Base-by-base conservation (phyloP, 2,113 vertebrate genomes). In the Hymenochirus boettgeri region DNA sequence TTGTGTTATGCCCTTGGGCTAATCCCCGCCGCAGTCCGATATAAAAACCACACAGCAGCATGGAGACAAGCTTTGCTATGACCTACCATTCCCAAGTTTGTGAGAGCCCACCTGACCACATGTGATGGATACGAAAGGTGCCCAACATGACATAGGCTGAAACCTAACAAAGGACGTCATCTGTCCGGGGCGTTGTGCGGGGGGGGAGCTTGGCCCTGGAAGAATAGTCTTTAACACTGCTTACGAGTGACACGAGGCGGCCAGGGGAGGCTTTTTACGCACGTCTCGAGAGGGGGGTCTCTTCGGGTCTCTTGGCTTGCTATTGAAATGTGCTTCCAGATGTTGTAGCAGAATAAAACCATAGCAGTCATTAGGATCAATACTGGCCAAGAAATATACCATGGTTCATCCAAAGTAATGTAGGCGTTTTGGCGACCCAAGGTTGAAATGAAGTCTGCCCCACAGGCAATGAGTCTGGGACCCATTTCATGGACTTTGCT, bases 31-130 rank as follows among this genome's bases (percentile, higher is more conserved):
- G n/a, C n/a, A n/a, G n/a, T n/a, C n/a, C n/a, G n/a, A n/a, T n/a
- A n/a, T n/a, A n/a, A n/a, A n/a, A n/a, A n/a, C n/a, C n/a, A n/a
- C n/a, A n/a, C n/a, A n/a, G n/a, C n/a, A n/a, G n/a, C n/a, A n/a
- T n/a, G n/a, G n/a, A n/a, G n/a, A n/a, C n/a, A n/a, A n/a, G n/a
- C n/a, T n/a, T n/a, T 29, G 89, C 91, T 75, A 86, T n/a, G n/a
- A 98, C 95, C 95, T 4, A 74, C 73, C 85, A 84, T 95, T 19
- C 69, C 48, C 70, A 89, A 90, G 47, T 81, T 84, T n/a, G 83
- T n/a, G n/a, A n/a, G 42, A 63, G 95, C 95, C 94, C 94, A 98
- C 53, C 94, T 0, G 95, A 96, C 92, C 94, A 95, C 94, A 98
- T 93, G 86, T 98, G 95, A 96, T 83, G 3, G 73, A 84, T 80